A percentile compares a stretch with the other conserved stretches of the same genome.
Evolutionary conservation across 1,140 invertebrate genomes (phyloP).

Genomic region (Mycetomoellerius zeteki): DNA sequence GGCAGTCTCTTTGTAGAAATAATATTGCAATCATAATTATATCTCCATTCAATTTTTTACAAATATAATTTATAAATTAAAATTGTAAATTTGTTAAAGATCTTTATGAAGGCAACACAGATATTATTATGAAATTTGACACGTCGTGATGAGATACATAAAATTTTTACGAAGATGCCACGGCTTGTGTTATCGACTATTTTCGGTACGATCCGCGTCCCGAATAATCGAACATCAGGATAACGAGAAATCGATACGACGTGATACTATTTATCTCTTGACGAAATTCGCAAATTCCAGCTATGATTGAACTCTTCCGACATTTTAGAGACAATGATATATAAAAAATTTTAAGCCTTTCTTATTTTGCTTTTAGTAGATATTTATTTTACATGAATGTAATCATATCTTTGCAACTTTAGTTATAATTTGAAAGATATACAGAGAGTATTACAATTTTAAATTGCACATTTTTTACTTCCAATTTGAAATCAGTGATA

Average conservation of each 20-base stretch:
- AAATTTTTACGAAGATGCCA: slow-evolving; percentile 27
- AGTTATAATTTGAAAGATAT: not conserved
- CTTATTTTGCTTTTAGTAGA: not conserved
- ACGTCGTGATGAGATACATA: not conserved
- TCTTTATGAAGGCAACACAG: not conserved
- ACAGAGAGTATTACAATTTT: not conserved
- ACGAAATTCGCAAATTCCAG: not conserved
- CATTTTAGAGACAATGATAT: not conserved
- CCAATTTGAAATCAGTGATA: no score
- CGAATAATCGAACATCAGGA: slow-evolving; percentile 23
- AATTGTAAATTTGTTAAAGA: slow-evolving; percentile 15
- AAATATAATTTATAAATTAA: slow-evolving; percentile 5
- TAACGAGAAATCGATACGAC: slow-evolving; percentile 47
- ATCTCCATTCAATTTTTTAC: not conserved
- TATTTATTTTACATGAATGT: not conserved
- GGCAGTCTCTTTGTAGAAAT: not conserved
- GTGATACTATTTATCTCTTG: slow-evolving; percentile 7
- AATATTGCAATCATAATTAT: not conserved
- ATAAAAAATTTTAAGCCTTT: not conserved
- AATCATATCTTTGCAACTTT: not conserved
- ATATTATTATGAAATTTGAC: not conserved
- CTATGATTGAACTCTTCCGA: not conserved
- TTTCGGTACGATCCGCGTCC: not conserved
- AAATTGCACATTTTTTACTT: no score
- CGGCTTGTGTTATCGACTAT: slow-evolving; percentile 6